These are phyloP conservation scores for Troilus luridus DNA, from an alignment of 2,888 invertebrate species.

Conservation along the genomic window DNA sequence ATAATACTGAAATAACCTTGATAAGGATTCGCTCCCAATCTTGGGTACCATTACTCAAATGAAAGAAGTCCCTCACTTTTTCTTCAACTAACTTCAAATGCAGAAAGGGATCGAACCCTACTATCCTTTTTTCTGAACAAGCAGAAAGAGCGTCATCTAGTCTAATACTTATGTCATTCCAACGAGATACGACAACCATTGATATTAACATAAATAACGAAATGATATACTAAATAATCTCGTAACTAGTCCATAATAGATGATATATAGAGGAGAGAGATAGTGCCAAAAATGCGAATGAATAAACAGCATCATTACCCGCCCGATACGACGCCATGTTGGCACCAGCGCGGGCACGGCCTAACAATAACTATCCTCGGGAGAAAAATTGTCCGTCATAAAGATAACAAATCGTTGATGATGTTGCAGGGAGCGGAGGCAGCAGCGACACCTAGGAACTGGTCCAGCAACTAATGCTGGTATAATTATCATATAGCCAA, in stretches of 20 bases:
- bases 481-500: neutral
- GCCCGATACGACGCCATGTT: neutral
- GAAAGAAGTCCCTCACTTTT: too few relatives aligned
- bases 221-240: neutral
- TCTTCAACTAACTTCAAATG: too few relatives aligned
- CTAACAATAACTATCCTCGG: neutral
- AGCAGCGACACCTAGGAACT: neutral
- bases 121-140: too few relatives aligned
- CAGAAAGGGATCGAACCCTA: too few relatives aligned
- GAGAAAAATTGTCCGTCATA: neutral
- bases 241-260: neutral
- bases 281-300: slow-evolving; percentile 3
- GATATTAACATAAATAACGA: neutral
- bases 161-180: neutral
- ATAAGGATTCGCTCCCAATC: too few relatives aligned
- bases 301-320: slow-evolving; percentile 21
- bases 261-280: neutral
- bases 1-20: too few relatives aligned
- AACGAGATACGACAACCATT: neutral
- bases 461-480: neutral
- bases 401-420: neutral
- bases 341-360: neutral
- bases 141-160: too few relatives aligned
- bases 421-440: neutral
- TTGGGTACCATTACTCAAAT: too few relatives aligned